A percentile compares a stretch with the other conserved stretches of the same genome.
These are phyloP conservation scores for Nymphalis polychloros DNA, from an alignment of 2,888 invertebrate species.

Conservation along the genomic window DNA sequence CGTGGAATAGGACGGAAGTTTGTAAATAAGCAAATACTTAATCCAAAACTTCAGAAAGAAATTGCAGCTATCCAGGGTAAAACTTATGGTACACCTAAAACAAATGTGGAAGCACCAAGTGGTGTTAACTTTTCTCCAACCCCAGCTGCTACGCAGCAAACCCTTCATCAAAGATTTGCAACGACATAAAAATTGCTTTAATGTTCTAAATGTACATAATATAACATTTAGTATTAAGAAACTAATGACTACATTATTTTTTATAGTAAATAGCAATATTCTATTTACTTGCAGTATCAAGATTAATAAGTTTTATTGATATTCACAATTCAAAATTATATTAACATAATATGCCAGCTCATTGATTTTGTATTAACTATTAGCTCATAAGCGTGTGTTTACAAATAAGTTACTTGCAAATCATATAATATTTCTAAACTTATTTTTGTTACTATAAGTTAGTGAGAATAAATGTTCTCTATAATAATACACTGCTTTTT, in stretches of 20 bases:
- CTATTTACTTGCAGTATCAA: background rate
- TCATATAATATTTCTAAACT: conserved; percentile 38
- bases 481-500: conserved; percentile 40
- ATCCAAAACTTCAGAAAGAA: conserved; percentile 71
- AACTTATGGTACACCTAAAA: conserved; percentile 46
- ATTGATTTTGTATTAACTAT: conserved; percentile 6
- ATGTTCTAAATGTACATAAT: conserved; percentile 1
- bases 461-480: conserved; percentile 32
- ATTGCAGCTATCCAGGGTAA: conserved; percentile 75
- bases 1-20: conserved; percentile 67
- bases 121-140: conserved; percentile 65
- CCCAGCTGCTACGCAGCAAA: conserved; percentile 67
- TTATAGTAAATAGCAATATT: background rate
- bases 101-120: conserved; percentile 39
- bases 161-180: conserved; percentile 75
- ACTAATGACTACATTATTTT: background rate
- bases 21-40: conserved; percentile 66
- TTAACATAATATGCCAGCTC: background rate
- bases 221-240: background rate
- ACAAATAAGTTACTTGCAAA: conserved; percentile 17
- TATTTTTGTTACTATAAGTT: conserved; percentile 44
- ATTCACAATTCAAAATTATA: background rate
- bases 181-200: conserved; percentile 44
- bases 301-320: background rate
- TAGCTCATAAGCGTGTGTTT: conserved; percentile 4